These are phyloP conservation scores for Ceratosolen fusciceps DNA, from an alignment of 1,140 invertebrate genomes.

Conservation along the genomic window DNA sequence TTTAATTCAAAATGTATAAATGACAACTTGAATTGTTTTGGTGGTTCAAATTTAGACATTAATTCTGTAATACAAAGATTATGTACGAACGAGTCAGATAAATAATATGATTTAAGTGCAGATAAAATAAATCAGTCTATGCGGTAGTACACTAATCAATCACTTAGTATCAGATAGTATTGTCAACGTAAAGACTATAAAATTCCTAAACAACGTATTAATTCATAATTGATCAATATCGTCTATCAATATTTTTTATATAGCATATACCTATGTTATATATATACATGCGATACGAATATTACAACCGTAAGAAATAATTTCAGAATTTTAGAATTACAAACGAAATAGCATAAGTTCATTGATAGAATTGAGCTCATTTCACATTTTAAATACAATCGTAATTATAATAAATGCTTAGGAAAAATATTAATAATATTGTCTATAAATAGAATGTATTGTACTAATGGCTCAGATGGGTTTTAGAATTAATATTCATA, in stretches of 20 bases:
- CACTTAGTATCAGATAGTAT: conserved; percentile 9
- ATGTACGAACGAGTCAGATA: background rate
- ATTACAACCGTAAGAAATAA: too few species aligned
- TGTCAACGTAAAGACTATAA: background rate
- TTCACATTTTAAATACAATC: too few species aligned
- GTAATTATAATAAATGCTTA: too few species aligned
- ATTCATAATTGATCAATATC: background rate
- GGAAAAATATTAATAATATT: too few species aligned
- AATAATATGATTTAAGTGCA: background rate
- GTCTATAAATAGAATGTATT: too few species aligned
- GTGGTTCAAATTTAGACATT: background rate
- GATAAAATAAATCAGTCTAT: conserved; percentile 23
- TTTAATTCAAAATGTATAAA: background rate
- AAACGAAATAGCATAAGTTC: too few species aligned
- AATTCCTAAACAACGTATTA: conserved; percentile 1
- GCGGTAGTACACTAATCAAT: background rate
- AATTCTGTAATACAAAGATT: background rate
- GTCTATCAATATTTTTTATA: background rate
- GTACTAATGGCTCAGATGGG: too few species aligned
- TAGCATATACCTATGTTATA: too few species aligned
- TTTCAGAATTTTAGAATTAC: too few species aligned
- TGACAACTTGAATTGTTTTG: background rate
- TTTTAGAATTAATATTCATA: too few species aligned
- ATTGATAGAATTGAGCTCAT: too few species aligned
- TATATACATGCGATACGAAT: too few species aligned